Percentiles rank a stretch among this genome's conserved stretches.
These are phyloP conservation scores for Montipora capricornis DNA, from an alignment of 64 coral and sea anemone genomes.

Conservation along the genomic window DNA sequence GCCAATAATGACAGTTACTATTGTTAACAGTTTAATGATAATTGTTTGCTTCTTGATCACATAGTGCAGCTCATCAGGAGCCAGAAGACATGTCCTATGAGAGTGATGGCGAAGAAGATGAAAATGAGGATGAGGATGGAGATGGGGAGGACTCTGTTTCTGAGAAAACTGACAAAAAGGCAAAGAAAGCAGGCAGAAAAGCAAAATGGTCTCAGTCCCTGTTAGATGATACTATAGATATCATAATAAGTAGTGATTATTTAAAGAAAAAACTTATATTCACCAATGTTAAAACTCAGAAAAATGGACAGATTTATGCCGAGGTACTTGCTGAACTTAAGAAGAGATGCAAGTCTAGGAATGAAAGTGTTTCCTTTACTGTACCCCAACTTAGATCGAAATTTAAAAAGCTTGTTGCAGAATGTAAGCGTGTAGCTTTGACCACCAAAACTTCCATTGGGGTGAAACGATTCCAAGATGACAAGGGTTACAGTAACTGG, in stretches of 20 bases:
- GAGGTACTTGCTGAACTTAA: constrained; percentile 62
- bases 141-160: constrained; percentile 2
- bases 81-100: too few relatives aligned
- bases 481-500: constrained; percentile 42
- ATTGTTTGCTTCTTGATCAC: too few relatives aligned
- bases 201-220: constrained; percentile 18
- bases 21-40: too few relatives aligned
- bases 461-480: constrained; percentile 37
- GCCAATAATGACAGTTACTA: too few relatives aligned
- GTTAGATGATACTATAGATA: constrained; percentile 1
- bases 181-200: constrained; percentile 35
- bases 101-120: too few relatives aligned
- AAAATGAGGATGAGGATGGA: neutral
- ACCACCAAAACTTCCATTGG: too few relatives aligned
- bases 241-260: too few relatives aligned
- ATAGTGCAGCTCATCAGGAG: too few relatives aligned
- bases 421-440: too few relatives aligned
- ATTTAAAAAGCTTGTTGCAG: too few relatives aligned
- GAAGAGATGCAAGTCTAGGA: constrained; percentile 56
- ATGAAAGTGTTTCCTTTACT: constrained; percentile 43
- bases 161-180: constrained; percentile 25
- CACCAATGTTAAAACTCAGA: constrained; percentile 34
- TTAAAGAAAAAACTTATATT: too few relatives aligned
- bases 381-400: neutral
- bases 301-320: constrained; percentile 79